Conservation (phyloP, 2,113 vertebrate genomes). For the Elephas maximus region DNA sequence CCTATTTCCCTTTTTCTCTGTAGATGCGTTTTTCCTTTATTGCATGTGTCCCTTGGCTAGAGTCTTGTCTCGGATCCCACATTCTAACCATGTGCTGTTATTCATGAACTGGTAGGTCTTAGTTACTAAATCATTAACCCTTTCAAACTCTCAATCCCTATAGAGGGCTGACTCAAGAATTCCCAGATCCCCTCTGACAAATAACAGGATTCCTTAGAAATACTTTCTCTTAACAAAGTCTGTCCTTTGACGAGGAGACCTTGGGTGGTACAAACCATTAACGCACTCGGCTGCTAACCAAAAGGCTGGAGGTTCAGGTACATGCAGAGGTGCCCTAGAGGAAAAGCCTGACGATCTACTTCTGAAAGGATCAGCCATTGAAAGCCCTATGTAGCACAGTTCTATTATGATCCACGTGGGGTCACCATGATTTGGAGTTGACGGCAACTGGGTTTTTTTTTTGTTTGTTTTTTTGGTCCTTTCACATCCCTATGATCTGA, state of each 20-base stretch:
- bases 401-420: not conserved
- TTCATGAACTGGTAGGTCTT: not conserved
- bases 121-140: not conserved
- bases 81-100: not conserved
- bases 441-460: not conserved
- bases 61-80: not conserved
- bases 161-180: not conserved
- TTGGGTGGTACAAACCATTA: not conserved
- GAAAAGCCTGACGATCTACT: not conserved
- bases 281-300: not conserved
- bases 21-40: not conserved
- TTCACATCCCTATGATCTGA: not conserved
- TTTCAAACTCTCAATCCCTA: not conserved
- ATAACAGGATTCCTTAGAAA: conserved; percentile 14
- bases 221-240: not conserved
- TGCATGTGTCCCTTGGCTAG: not conserved
- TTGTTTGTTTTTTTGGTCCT: not conserved
- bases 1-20: not conserved
- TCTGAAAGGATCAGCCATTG: not conserved
- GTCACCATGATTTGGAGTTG: not conserved
- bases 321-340: not conserved
- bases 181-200: not conserved
- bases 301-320: not conserved
- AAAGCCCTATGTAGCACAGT: not conserved
- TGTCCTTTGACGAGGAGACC: not conserved